Evolutionary conservation across 2,797 vertebrate species (phyloP).

Genomic region (Onychomys arenicola): DNA sequence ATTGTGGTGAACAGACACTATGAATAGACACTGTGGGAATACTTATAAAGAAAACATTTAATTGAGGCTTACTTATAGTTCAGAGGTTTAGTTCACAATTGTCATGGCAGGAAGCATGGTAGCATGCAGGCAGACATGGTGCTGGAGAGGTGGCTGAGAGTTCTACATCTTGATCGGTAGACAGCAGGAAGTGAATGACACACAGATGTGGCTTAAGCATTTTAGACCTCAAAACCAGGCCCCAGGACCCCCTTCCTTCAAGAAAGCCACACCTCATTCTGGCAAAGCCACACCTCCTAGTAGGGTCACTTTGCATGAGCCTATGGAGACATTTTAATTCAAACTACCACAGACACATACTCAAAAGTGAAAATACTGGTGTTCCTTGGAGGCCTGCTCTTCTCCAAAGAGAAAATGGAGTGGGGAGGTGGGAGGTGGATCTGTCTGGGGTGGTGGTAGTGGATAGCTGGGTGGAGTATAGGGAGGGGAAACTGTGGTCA

Average conservation of each 20-base stretch:
- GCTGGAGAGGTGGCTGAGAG: not conserved
- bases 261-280: not conserved
- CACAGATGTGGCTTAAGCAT: not conserved
- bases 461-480: not conserved
- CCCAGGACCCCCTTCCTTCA: not conserved
- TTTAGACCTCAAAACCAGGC: not conserved
- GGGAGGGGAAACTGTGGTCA: not conserved
- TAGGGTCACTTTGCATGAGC: not conserved
- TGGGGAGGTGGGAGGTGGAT: not conserved
- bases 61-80: not conserved
- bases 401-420: not conserved
- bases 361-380: not conserved
- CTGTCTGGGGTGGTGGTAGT: not conserved
- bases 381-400: not conserved
- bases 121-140: not conserved
- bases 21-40: not conserved
- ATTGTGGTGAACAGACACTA: not conserved
- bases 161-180: not conserved
- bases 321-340: not conserved
- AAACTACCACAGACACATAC: not conserved
- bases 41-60: not conserved
- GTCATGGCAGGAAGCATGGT: not conserved
- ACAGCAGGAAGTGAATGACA: not conserved
- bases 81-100: not conserved
- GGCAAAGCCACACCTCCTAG: not conserved